phyloP scores from a whole-genome alignment of 1,140 invertebrate genomes.

The Nasonia vitripennis region DNA sequence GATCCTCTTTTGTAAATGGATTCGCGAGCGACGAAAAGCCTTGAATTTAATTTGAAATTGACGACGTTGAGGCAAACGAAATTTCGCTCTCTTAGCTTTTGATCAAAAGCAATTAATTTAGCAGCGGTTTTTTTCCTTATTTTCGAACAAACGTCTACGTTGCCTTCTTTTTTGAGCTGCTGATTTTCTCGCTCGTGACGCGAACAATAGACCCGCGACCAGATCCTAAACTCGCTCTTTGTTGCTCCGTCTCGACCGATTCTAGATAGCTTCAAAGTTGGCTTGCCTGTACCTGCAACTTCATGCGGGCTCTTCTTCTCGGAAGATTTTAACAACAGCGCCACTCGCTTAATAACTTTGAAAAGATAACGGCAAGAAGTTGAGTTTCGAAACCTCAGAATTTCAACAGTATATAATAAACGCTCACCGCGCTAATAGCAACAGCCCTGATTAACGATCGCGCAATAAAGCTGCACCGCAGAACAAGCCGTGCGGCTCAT shows the following conservation, averaged over 20 bases:
- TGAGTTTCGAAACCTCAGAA: no score
- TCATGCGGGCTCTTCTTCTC: neutral
- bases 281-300: neutral
- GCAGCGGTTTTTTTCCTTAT: neutral
- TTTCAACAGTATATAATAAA: no score
- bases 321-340: neutral
- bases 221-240: neutral
- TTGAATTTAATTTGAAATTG: neutral
- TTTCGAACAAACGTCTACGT: neutral
- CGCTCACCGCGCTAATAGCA: no score
- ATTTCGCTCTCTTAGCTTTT: neutral
- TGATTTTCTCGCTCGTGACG: slow-evolving; percentile 9
- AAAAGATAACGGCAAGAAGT: no score
- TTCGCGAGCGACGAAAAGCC: neutral
- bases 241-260: neutral
- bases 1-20: neutral
- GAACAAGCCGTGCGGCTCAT: neutral
- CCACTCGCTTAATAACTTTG: no score
- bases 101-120: neutral
- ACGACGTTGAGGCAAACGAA: neutral
- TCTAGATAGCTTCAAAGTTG: neutral
- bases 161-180: neutral
- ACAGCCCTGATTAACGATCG: neutral
- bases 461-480: neutral
- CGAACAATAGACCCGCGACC: neutral